Base-by-base conservation (phyloP, 2,797 vertebrate species). In the Gymnoscopelus braueri region DNA sequence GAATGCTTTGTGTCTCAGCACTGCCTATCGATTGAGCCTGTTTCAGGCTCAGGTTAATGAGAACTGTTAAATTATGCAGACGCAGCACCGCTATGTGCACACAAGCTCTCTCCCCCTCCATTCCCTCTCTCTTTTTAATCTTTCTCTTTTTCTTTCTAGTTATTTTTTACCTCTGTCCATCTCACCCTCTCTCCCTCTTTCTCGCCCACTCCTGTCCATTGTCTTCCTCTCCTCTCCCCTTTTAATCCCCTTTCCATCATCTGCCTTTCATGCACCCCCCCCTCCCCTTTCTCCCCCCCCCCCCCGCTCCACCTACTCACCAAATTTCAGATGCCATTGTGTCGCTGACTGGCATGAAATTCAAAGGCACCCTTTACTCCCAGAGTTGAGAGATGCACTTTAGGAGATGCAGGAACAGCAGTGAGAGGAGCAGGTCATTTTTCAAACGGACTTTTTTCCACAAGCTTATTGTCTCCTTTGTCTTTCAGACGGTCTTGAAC, bases 61-160 rank as follows among this genome's bases (percentile, higher is more conserved):
- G 79, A 83, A 75, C 66, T 86, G 70, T 85, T 93, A 85, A 93
- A 92, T 92, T 91, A 91, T 93, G 84, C 85, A 90, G 77, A 80
- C 75, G 50, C 78, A 82, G 74, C 83, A 72, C 63, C 49, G 53
- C 63, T 70, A 13, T 63, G 56, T 70, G 66, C 60, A 56, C 61
- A 67, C 44, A 50, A 61, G 24, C 24, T 39, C 19, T 23, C 24
- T 24, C n/a, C 26, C 54, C 14, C 49, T 11, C 4, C 13, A 4
- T 52, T 11, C 23, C 48, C 2, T 2, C 11, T 23, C 12, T 32
- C 51, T 57, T 55, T 60, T 76, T n/a, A 14, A 59, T 71, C 62
- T 55, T 47, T 62, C 23, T 51, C 35, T 57, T 35, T 57, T 32
- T 56, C 32, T 57, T 15, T 52, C 44, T 26, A 26, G 26, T 11